phyloP scores from a whole-genome alignment of 2,888 invertebrate species.

The Pterobdella sp. region DNA sequence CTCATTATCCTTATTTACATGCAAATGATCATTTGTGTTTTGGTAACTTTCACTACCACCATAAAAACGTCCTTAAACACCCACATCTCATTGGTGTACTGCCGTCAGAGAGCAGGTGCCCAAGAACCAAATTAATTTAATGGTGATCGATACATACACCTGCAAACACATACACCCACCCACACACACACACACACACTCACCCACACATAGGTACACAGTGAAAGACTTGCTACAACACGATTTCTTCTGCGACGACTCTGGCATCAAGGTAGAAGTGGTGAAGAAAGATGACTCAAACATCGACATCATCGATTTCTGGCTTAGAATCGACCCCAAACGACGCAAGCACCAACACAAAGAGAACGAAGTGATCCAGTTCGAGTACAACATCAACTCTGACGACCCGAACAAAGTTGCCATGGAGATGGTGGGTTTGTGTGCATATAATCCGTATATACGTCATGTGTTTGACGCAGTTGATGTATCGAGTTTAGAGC shows the following conservation, averaged over 20 bases:
- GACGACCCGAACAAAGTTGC: constrained; percentile 91
- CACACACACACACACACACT: neutral
- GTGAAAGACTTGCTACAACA: constrained; percentile 88
- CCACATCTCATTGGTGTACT: no score
- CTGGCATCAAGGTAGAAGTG: constrained; percentile 69
- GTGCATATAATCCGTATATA: neutral
- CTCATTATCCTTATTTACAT: no score
- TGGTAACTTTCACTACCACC: no score
- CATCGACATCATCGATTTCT: constrained; percentile 60
- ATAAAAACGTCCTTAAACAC: no score
- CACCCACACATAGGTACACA: constrained; percentile 61
- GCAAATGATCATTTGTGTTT: no score
- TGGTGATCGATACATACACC: neutral
- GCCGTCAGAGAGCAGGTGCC: no score
- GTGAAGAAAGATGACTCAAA: constrained; percentile 57
- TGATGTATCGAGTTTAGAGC: neutral
- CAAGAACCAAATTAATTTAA: no score
- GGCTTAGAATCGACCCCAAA: constrained; percentile 89
- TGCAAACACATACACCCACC: neutral
- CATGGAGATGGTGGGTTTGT: constrained; percentile 65
- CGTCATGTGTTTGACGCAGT: neutral
- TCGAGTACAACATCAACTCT: constrained; percentile 83
- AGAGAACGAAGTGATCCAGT: constrained; percentile 97
- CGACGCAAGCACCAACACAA: constrained; percentile 93
- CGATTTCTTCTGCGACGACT: constrained; percentile 94